A percentile compares a stretch with the other conserved stretches of the same genome.
Conservation (phyloP, 2,113 vertebrate genomes). For the Erpornis zantholeuca region DNA sequence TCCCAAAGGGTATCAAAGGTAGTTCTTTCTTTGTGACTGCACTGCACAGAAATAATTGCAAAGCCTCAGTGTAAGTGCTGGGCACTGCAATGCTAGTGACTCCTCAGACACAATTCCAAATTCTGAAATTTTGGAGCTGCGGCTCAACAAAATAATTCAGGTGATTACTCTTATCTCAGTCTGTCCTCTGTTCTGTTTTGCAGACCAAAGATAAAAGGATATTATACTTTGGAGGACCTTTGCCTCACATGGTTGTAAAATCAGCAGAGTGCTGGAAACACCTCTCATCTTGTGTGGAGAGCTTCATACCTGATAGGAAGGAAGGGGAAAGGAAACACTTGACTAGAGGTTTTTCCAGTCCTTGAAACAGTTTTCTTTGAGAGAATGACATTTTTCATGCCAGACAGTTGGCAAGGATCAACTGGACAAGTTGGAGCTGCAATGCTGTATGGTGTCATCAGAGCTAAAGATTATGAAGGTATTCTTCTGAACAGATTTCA, state of each 20-base stretch:
- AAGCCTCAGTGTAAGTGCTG: background rate
- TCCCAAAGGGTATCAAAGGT: background rate
- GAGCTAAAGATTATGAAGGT: background rate
- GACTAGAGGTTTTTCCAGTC: background rate
- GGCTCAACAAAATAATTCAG: background rate
- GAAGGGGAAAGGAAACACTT: background rate
- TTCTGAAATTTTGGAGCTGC: background rate
- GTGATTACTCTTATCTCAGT: background rate
- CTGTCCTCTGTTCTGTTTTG: background rate
- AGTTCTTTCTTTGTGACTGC: background rate
- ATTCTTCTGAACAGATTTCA: background rate
- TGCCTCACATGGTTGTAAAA: background rate
- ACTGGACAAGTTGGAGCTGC: background rate
- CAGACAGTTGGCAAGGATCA: background rate
- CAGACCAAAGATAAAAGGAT: background rate
- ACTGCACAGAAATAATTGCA: background rate
- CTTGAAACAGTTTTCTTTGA: background rate
- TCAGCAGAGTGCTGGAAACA: background rate
- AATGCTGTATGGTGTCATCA: background rate
- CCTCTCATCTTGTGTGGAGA: background rate
- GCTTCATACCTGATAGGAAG: background rate
- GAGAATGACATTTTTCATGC: background rate
- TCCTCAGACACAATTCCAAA: background rate
- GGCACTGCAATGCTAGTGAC: rapidly evolving
- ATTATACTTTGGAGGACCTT: background rate